Evolutionary conservation across 1,140 invertebrate genomes (phyloP).

Genomic region (Muscidifurax raptorellus): DNA sequence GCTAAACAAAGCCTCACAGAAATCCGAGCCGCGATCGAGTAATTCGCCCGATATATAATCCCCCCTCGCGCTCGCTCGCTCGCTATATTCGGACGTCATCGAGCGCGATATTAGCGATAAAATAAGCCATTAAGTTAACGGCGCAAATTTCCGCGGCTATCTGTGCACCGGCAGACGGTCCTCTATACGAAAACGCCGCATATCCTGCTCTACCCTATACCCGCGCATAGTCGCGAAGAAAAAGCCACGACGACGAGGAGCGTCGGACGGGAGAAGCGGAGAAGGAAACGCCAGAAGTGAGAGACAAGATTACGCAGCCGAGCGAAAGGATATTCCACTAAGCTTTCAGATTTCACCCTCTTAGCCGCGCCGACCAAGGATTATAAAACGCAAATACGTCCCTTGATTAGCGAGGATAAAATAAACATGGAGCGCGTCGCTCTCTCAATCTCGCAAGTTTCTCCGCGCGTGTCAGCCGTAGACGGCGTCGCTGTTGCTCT

Average conservation of each 20-base stretch:
- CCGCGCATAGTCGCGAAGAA: slow-evolving; percentile 54
- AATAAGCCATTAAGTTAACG: slow-evolving; percentile 72
- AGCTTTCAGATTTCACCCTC: slow-evolving; percentile 75
- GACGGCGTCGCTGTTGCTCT: not conserved
- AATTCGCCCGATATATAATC: slow-evolving; percentile 44
- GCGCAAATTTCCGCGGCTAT: slow-evolving; percentile 58
- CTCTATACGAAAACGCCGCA: slow-evolving; percentile 59
- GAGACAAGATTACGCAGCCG: slow-evolving; percentile 67
- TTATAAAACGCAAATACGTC: slow-evolving; percentile 76
- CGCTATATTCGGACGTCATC: slow-evolving; percentile 54
- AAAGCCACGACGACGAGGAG: slow-evolving; percentile 31
- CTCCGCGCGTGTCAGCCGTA: not conserved
- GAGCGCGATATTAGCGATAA: slow-evolving; percentile 70
- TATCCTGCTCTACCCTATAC: slow-evolving; percentile 30
- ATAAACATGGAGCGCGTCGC: slow-evolving; percentile 66
- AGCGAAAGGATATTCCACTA: slow-evolving; percentile 74
- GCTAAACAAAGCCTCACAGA: not conserved
- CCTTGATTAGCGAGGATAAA: slow-evolving; percentile 73
- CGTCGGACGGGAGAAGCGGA: not conserved
- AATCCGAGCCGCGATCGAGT: slow-evolving; percentile 7
- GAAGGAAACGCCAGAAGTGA: slow-evolving; percentile 58
- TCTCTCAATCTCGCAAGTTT: slow-evolving; percentile 30
- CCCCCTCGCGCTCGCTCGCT: too few relatives aligned
- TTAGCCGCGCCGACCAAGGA: slow-evolving; percentile 67
- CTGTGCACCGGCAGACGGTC: slow-evolving; percentile 19